phyloP scores from a whole-genome alignment of 1,140 invertebrate species.

The Sitodiplosis mosellana region DNA sequence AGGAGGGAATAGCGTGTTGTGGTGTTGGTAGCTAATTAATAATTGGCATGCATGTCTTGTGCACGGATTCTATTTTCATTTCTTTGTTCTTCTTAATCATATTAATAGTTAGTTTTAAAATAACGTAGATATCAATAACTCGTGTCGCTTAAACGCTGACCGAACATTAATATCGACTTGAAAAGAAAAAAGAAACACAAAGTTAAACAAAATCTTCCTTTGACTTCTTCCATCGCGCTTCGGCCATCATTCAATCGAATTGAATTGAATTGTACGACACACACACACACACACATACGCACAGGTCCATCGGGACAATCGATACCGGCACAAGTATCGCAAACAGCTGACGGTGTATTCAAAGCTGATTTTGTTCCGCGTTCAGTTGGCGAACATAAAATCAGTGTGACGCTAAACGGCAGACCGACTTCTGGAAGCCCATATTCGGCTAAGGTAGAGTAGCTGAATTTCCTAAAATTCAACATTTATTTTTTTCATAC shows the following conservation, averaged over 20 bases:
- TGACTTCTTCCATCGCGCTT: constrained; percentile 1
- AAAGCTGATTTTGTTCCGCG: constrained; percentile 72
- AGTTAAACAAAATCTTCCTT: neutral
- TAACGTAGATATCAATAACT: constrained; percentile 2
- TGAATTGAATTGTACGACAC: neutral
- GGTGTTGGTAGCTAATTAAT: constrained; percentile 4
- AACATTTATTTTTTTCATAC: neutral
- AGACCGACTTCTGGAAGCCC: constrained; percentile 68
- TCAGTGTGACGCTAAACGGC: constrained; percentile 63
- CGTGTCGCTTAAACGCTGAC: constrained; percentile 1
- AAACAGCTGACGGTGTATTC: constrained; percentile 58
- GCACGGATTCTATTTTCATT: neutral
- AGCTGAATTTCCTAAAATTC: neutral
- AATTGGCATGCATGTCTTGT: too few relatives aligned
- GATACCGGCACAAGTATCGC: constrained; percentile 66
- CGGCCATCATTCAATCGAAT: neutral
- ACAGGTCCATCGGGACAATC: constrained; percentile 66
- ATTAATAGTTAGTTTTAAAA: neutral
- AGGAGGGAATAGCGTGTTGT: neutral
- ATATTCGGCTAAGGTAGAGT: constrained; percentile 61
- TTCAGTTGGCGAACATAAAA: constrained; percentile 76
- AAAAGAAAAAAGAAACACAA: constrained; percentile 3
- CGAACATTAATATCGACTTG: neutral
- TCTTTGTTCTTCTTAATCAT: neutral
- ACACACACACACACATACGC: neutral